phyloP scores from a whole-genome alignment of 2,888 invertebrate genomes.

The Hirtodrosophila confusa region DNA sequence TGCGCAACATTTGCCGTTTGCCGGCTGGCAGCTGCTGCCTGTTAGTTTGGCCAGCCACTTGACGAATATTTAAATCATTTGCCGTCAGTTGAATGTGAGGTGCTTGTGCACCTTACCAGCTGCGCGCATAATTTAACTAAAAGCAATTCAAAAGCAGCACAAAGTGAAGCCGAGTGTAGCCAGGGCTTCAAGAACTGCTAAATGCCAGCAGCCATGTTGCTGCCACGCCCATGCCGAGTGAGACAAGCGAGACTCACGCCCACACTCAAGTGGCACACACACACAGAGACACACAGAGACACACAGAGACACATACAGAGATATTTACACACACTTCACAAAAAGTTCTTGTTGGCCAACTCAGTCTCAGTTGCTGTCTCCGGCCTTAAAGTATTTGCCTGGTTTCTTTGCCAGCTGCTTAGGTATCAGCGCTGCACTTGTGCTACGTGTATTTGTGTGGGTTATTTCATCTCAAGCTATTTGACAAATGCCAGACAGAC shows the following conservation, averaged over 20 bases:
- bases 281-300: constrained; percentile 16
- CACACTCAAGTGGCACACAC: constrained; percentile 35
- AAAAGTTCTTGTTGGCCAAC: constrained; percentile 29
- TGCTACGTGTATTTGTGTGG: constrained; percentile 57
- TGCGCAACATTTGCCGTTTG: constrained; percentile 36
- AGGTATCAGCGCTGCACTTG: constrained; percentile 64
- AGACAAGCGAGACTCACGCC: constrained; percentile 15
- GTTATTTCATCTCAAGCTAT: constrained; percentile 60
- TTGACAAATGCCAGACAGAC: constrained; percentile 53
- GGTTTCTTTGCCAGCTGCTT: constrained; percentile 60
- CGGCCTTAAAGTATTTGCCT: constrained; percentile 53
- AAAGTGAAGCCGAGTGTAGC: constrained; percentile 55
- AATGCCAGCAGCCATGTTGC: constrained; percentile 48
- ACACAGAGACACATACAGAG: constrained; percentile 4
- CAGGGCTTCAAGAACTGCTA: constrained; percentile 47
- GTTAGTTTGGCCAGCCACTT: constrained; percentile 22
- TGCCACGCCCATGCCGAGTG: constrained; percentile 25
- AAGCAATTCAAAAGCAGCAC: constrained; percentile 58
- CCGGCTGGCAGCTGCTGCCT: constrained; percentile 7
- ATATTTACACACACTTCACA: constrained; percentile 16
- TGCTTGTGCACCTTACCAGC: constrained; percentile 11
- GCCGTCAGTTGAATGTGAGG: constrained; percentile 35
- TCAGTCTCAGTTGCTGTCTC: constrained; percentile 11
- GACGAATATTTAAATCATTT: constrained; percentile 70
- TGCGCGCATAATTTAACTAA: constrained; percentile 68